Percentiles rank a stretch among this genome's conserved stretches.
Conservation (phyloP, 2,888 invertebrate genomes). For the Xanthorhoe spadicearia region DNA sequence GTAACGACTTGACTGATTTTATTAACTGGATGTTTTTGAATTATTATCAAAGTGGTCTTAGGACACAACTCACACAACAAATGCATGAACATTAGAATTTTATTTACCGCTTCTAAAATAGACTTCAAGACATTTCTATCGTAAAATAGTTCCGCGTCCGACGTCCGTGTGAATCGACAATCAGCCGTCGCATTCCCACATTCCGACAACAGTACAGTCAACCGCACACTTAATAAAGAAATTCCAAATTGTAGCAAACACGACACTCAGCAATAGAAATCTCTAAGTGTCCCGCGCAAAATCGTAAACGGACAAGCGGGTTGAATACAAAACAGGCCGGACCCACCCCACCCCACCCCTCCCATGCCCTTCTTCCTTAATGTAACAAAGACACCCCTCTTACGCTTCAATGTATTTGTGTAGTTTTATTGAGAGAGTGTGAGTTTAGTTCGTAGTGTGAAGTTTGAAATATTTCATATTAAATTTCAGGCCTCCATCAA, state of each 20-base stretch:
- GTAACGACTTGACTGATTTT: not conserved
- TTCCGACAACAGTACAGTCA: constrained; percentile 38
- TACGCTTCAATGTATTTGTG: constrained; percentile 75
- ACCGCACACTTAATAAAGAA: constrained; percentile 73
- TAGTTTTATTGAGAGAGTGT: constrained; percentile 65
- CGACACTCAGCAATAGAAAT: constrained; percentile 73
- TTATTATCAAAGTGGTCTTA: too few species aligned
- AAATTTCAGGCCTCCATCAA: constrained; percentile 82
- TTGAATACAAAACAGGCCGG: constrained; percentile 79
- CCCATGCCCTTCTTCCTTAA: constrained; percentile 83
- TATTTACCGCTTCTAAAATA: not conserved
- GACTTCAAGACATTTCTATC: constrained; percentile 9
- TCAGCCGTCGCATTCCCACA: constrained; percentile 29
- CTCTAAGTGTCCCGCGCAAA: constrained; percentile 81
- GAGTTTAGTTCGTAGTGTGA: constrained; percentile 61
- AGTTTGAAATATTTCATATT: constrained; percentile 82
- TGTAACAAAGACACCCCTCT: constrained; percentile 84
- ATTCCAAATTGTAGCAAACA: constrained; percentile 68
- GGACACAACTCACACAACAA: too few species aligned
- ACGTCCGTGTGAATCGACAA: constrained; percentile 27
- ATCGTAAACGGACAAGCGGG: constrained; percentile 79
- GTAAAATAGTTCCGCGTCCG: constrained; percentile 2
- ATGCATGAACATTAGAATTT: not conserved
- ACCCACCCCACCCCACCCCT: constrained; percentile 56
- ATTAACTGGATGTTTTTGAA: too few species aligned